phyloP scores from a whole-genome alignment of 2,888 invertebrate species.

The Brenthis ino region DNA sequence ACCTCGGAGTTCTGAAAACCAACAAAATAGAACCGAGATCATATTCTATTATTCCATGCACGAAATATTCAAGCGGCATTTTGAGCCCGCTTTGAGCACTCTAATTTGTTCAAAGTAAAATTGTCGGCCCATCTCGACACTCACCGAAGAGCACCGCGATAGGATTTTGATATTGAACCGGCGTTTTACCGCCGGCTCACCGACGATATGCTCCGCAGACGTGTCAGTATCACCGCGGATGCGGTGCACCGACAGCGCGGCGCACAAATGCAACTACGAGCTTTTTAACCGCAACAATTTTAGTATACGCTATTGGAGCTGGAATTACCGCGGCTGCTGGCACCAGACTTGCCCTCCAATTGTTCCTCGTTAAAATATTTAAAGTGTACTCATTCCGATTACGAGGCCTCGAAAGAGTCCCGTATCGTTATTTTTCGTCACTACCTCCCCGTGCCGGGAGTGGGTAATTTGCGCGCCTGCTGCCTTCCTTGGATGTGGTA shows the following conservation, averaged over 20 bases:
- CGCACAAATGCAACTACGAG: slow-evolving; percentile 81
- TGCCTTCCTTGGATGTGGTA: too few relatives aligned
- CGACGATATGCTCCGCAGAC: slow-evolving; percentile 56
- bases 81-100: slow-evolving; percentile 84
- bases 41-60: slow-evolving; percentile 86
- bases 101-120: slow-evolving; percentile 86
- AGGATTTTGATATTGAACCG: slow-evolving; percentile 52
- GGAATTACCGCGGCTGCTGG: slow-evolving; percentile 88
- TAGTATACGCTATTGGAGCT: slow-evolving; percentile 87
- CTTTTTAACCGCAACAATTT: slow-evolving; percentile 87
- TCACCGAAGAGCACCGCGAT: slow-evolving; percentile 52
- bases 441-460: slow-evolving; percentile 70
- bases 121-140: slow-evolving; percentile 64
- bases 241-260: slow-evolving; percentile 74
- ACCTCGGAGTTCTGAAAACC: slow-evolving; percentile 82
- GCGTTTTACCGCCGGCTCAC: slow-evolving; percentile 53
- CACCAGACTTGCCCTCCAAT: slow-evolving; percentile 85
- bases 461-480: too few relatives aligned
- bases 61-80: slow-evolving; percentile 70
- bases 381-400: slow-evolving; percentile 82
- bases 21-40: slow-evolving; percentile 85
- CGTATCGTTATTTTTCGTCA: slow-evolving; percentile 86
- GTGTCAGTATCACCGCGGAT: slow-evolving; percentile 58
- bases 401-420: slow-evolving; percentile 81
- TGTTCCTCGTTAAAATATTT: slow-evolving; percentile 83